phyloP scores from a whole-genome alignment of 2,888 invertebrate genomes.

The Drosophila lacicola region DNA sequence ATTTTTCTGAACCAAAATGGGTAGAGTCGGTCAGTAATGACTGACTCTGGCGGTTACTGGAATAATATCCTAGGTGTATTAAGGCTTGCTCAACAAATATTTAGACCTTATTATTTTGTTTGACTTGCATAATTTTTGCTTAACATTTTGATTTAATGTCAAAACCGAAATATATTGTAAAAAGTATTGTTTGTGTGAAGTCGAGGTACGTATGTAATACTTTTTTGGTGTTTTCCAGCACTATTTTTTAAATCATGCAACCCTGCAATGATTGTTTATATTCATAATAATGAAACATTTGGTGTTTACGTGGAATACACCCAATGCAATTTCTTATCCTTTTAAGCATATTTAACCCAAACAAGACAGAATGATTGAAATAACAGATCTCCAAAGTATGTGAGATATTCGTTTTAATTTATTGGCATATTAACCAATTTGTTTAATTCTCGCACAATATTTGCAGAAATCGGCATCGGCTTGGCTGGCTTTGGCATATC shows the following conservation, averaged over 20 bases:
- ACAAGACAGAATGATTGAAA: constrained; percentile 90
- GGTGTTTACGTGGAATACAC: constrained; percentile 60
- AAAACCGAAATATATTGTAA: background rate
- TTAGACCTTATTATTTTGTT: background rate
- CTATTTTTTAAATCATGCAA: constrained; percentile 32
- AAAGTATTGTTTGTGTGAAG: background rate
- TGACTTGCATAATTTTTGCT: background rate
- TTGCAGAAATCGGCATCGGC: constrained; percentile 97
- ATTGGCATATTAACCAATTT: constrained; percentile 20
- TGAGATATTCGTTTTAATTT: constrained; percentile 59
- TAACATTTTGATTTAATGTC: background rate
- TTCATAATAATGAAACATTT: constrained; percentile 60
- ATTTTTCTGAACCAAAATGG: no score
- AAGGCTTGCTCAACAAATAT: no score
- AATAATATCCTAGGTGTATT: no score
- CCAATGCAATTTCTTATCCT: constrained; percentile 42
- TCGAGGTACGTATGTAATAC: constrained; percentile 4
- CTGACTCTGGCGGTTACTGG: no score
- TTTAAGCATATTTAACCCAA: constrained; percentile 43
- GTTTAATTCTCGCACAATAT: constrained; percentile 14
- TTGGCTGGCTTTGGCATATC: constrained; percentile 97
- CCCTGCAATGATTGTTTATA: constrained; percentile 65
- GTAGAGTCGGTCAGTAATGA: no score
- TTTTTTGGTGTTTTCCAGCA: constrained; percentile 22
- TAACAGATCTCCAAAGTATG: constrained; percentile 94